Percentiles rank a stretch among this genome's conserved stretches.
Conservation (phyloP, 2,888 invertebrate genomes). For the Diaperis boleti region DNA sequence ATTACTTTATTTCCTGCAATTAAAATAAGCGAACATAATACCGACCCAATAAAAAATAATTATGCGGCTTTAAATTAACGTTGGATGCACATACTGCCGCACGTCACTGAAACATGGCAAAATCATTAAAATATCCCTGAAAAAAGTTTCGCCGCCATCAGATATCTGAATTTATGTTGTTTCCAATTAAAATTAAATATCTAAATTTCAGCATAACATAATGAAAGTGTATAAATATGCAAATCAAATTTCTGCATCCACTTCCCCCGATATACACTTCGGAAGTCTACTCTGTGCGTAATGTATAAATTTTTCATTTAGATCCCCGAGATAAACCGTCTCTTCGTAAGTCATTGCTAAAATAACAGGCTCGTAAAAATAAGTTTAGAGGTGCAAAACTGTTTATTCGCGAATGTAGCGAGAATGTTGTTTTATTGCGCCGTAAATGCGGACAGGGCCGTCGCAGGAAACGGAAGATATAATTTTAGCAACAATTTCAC, state of each 20-base stretch:
- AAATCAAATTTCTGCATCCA: conserved; percentile 21
- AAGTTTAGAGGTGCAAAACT: neutral
- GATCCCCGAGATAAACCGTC: conserved; percentile 6
- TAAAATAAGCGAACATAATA: no score
- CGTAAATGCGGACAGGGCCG: conserved; percentile 28
- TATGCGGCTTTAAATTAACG: neutral
- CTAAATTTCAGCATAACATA: conserved; percentile 21
- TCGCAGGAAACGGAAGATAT: conserved; percentile 46
- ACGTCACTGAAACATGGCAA: neutral
- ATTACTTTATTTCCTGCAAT: no score
- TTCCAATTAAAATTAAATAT: conserved; percentile 27
- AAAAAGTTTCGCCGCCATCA: conserved; percentile 17
- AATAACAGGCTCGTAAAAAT: neutral
- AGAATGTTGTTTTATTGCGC: neutral
- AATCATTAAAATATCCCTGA: neutral
- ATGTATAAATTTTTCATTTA: conserved; percentile 17
- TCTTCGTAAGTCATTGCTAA: neutral
- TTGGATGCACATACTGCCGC: neutral
- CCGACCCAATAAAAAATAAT: no score
- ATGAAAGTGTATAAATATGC: conserved; percentile 12
- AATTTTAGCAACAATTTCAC: conserved; percentile 45
- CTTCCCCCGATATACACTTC: conserved; percentile 22
- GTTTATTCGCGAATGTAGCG: conserved; percentile 6
- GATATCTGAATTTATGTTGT: conserved; percentile 25
- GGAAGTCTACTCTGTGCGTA: conserved; percentile 22